phyloP scores from a whole-genome alignment of 2,888 invertebrate genomes.

The Mesoligia furuncula region DNA sequence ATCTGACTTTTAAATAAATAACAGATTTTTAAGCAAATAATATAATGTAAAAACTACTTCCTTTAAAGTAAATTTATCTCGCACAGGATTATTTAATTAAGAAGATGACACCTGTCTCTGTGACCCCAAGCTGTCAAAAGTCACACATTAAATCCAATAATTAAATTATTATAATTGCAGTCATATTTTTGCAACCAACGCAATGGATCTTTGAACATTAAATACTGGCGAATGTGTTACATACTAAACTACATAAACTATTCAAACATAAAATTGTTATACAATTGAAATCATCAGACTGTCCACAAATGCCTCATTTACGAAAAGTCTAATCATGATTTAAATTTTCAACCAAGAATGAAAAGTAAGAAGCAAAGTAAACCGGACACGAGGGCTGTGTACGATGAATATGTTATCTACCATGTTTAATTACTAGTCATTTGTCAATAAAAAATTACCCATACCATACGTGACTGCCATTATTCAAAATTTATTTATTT shows the following conservation, averaged over 20 bases:
- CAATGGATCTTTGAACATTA: neutral
- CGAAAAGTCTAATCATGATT: neutral
- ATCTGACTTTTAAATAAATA: slow-evolving; percentile 16
- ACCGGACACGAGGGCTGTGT: neutral
- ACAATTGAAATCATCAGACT: neutral
- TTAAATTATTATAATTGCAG: neutral
- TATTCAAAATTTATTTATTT: neutral
- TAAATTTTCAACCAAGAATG: neutral
- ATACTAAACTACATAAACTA: no score
- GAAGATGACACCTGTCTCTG: neutral
- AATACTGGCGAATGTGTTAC: neutral
- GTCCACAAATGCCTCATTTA: neutral
- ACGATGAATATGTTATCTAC: no score
- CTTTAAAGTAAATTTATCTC: neutral
- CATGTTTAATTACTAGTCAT: neutral
- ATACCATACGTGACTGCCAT: neutral
- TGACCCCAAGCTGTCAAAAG: neutral
- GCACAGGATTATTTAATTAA: slow-evolving; percentile 19
- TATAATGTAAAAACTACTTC: neutral
- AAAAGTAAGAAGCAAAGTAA: neutral
- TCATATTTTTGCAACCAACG: neutral
- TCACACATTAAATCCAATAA: neutral
- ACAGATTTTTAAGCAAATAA: neutral
- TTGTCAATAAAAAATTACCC: no score
- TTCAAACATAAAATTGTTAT: neutral